phyloP scores from a whole-genome alignment of 2,113 vertebrate genomes.

The Columba livia region DNA sequence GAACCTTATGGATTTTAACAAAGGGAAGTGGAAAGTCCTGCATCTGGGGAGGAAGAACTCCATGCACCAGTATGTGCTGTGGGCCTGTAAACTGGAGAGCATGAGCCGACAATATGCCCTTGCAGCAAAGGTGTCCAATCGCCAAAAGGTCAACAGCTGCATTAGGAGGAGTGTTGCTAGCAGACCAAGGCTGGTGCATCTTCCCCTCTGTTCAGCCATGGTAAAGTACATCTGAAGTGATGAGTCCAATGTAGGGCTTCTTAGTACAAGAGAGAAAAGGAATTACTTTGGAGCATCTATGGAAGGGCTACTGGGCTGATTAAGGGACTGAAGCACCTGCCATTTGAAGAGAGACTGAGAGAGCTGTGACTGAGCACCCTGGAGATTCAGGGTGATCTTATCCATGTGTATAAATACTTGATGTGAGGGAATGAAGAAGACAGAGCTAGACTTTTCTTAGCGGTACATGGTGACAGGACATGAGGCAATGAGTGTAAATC shows the following conservation, averaged over 20 bases:
- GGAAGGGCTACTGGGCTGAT: neutral
- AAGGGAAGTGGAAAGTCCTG: neutral
- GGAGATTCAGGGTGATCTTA: neutral
- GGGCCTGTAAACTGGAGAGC: neutral
- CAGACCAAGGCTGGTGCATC: neutral
- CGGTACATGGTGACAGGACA: neutral
- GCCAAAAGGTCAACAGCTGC: neutral
- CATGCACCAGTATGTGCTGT: too few species aligned
- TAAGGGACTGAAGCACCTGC: neutral
- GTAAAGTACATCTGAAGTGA: neutral
- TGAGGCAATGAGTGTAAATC: neutral
- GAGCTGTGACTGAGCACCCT: neutral
- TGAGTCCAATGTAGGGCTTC: neutral
- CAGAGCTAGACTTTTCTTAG: neutral
- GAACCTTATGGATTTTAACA: neutral
- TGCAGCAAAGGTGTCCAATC: neutral
- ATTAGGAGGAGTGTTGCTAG: neutral
- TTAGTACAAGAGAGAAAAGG: neutral
- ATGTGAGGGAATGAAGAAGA: neutral
- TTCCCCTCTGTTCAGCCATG: neutral
- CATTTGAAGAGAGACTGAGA: neutral
- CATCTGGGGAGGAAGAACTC: neutral
- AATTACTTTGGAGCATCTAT: neutral
- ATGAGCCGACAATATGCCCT: neutral
- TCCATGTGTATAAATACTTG: neutral